Evolutionary conservation across 1,140 invertebrate species (phyloP).

Genomic region (Drosophila asahinai): DNA sequence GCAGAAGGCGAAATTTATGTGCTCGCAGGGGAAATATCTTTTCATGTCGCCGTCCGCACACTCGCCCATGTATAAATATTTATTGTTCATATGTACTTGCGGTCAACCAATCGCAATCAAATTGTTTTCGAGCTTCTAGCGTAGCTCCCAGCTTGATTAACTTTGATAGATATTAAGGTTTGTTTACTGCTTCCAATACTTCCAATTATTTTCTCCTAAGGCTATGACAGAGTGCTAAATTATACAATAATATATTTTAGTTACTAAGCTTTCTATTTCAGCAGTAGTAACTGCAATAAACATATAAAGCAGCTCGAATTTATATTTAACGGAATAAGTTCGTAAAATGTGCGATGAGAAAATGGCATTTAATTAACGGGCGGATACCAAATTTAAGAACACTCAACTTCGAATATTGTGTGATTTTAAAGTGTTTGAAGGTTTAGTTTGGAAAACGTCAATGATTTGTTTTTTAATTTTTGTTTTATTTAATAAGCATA

Average conservation of each 20-base stretch:
- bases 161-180: slow-evolving; percentile 36
- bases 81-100: slow-evolving; percentile 59
- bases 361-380: no score
- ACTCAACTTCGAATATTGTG: neutral
- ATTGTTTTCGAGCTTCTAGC: slow-evolving; percentile 47
- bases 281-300: no score
- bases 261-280: no score
- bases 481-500: neutral
- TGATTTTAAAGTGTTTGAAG: neutral
- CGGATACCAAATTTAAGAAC: neutral
- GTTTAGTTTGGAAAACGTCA: neutral
- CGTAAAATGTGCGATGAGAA: no score
- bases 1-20: slow-evolving; percentile 57
- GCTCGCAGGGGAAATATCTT: slow-evolving; percentile 37
- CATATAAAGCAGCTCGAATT: neutral
- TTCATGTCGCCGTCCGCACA: slow-evolving; percentile 17
- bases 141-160: slow-evolving; percentile 36
- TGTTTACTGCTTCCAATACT: slow-evolving; percentile 11
- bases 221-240: neutral
- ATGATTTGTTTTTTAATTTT: neutral
- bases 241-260: neutral
- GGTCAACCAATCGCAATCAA: slow-evolving; percentile 55
- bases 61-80: slow-evolving; percentile 44
- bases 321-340: no score
- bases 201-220: slow-evolving; percentile 2